Evolutionary conservation across 2,113 vertebrate species (phyloP), one percentile per base, ranked within the genome.

Genomic region (Vulpes lagopus): DNA sequence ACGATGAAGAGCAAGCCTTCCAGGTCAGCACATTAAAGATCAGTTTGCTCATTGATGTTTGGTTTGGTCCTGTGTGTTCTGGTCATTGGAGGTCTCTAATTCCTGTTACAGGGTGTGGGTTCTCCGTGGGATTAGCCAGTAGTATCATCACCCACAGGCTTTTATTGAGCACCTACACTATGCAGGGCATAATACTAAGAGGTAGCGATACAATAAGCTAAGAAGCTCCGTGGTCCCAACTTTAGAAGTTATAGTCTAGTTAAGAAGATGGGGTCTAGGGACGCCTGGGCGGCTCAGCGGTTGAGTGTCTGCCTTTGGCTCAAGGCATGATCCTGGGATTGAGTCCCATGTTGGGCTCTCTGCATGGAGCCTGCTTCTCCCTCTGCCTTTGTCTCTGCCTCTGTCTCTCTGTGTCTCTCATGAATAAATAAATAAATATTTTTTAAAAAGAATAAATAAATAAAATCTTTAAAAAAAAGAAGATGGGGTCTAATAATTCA

Each of bases 21-120:
- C 38, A 82, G 71, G 83, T 84, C 76, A 95, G 38, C 90, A 92
- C 38, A 98, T 98, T 98, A 98, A 98, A 98, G 87, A 89, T 96
- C 51, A 17, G 5, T 97, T 97, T 96, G 59, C 91, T 96, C 80
- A 35, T 55, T n/a, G 11, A 11, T 74, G 22, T 86, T 93, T 94
- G 84, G 92, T 96, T 84, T 97, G 71, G 53, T 94, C 65, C 60
- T 51, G 35, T 85, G 55, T 84, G 80, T 84, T 97, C 74, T 87
- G 69, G 25, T 92, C 59, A 57, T 62, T 60, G 59, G 78, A 92
- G 51, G 19, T 55, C 25, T 65, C 15, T 73, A 78, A 20, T 78
- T 96, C 51, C 65, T 74, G n/a, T 85, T 69, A 71, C 59, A 73
- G 0, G 67, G 53, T 85, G 94, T 91, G 57, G 67, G 25, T 73